Conservation (phyloP, 1,140 invertebrate species). For the Myzus persicae region DNA sequence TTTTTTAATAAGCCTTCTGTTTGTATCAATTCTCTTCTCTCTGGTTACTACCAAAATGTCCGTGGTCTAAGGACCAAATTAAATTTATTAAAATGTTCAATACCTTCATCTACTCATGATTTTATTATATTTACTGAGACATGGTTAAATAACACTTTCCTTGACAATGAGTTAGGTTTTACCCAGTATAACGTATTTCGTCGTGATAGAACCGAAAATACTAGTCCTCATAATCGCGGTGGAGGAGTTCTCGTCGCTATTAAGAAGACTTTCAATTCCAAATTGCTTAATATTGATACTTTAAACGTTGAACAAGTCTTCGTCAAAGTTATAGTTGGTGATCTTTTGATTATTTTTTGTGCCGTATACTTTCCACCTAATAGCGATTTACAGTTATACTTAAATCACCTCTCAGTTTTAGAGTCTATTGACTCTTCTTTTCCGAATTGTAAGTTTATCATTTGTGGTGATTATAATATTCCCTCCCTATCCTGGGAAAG, state of each 20-base stretch:
- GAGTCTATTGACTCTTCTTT: neutral
- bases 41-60: no score
- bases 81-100: no score
- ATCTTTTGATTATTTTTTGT: neutral
- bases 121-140: neutral
- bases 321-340: neutral
- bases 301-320: neutral
- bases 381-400: neutral
- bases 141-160: neutral
- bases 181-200: neutral
- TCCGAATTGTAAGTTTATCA: constrained; percentile 4
- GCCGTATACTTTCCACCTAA: no score
- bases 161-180: neutral
- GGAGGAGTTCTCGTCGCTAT: neutral
- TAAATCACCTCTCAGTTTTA: neutral
- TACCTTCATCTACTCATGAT: neutral
- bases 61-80: no score
- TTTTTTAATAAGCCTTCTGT: no score
- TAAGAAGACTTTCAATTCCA: neutral
- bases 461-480: neutral
- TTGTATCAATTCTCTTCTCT: no score
- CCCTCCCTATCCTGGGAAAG: neutral
- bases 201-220: neutral
- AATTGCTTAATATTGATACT: neutral
- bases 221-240: neutral